Evolutionary conservation across 2,888 invertebrate genomes (phyloP), one percentile per base, ranked within the genome.

Genomic region (Tetragonula carbonaria): DNA sequence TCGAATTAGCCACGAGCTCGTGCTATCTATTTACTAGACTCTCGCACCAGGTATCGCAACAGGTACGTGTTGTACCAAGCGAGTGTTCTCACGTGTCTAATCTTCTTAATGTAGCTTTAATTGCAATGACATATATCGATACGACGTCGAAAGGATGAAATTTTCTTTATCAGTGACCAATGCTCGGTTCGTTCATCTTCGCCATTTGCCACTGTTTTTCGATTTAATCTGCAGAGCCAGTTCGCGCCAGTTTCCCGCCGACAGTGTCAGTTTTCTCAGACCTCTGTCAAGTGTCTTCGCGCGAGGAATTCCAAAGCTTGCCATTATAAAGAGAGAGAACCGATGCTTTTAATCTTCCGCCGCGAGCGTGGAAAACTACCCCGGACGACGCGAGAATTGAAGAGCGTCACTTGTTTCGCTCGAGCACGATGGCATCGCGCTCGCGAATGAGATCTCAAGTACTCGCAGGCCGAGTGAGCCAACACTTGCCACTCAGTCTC

Each of bases 321-420:
- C 16, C 23, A 16, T 21, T 14, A n/a, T 45, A 50, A 65, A 70
- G 45, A 80, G 65, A 14, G 33, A 33, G 65, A n/a, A 23, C 67
- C 70, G 65, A 77, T 77, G 50, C 77, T 59, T 77, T 65, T 70
- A 73, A 68, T 79, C 62, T 62, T 68, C 4, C 45, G 11, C 38
- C 45, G 45, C 45, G 45, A 0, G 50, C 14, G 23, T 38, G 62
- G 68, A 23, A 38, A 67, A 23, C 59, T 67, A 23, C 23, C 62
- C 45, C 21, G 28, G 45, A 62, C 8, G 45, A 45, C 45, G 55
- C 53, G 50, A n/a, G 55, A 55, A 55, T 67, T 68, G 14, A 72
- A 55, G 55, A 63, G 79, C 50, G 73, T 81, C 73, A 78, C 79
- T 81, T 68, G 81, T 81, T 81, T 81, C 68, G n/a, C 33, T 33